Percentiles rank a stretch among this genome's conserved stretches.
These are phyloP conservation scores for Apeltes quadracus DNA, from an alignment of 2,113 vertebrate species.

Conservation along the genomic window DNA sequence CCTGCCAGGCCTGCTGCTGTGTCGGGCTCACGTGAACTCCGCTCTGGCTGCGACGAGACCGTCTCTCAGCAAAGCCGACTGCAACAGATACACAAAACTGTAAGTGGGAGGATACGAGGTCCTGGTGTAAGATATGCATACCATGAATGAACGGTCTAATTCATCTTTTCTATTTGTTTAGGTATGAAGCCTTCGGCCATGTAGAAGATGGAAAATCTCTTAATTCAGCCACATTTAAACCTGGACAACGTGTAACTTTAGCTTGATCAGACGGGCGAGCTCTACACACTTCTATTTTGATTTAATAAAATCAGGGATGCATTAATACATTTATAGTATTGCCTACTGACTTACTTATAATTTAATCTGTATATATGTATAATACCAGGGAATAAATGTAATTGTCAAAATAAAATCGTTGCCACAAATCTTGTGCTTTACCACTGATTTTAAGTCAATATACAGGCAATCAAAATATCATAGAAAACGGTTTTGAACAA, in stretches of 20 bases:
- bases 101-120: slow-evolving; percentile 76
- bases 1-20: slow-evolving; percentile 79
- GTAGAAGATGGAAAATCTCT: slow-evolving; percentile 81
- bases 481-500: not conserved
- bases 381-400: slow-evolving; percentile 17
- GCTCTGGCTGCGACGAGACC: slow-evolving; percentile 85
- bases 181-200: slow-evolving; percentile 88
- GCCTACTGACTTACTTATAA: slow-evolving; percentile 6
- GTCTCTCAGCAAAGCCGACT: slow-evolving; percentile 88
- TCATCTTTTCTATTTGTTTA: slow-evolving; percentile 47
- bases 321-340: slow-evolving; percentile 2
- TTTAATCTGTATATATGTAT: slow-evolving; percentile 56
- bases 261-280: slow-evolving; percentile 76
- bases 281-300: not conserved
- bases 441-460: not conserved
- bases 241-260: slow-evolving; percentile 91
- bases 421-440: not conserved
- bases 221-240: slow-evolving; percentile 75
- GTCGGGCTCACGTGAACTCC: slow-evolving; percentile 82
- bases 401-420: slow-evolving; percentile 23
- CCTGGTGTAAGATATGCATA: not conserved
- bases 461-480: not conserved
- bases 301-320: not conserved
- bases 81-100: slow-evolving; percentile 88
- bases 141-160: not conserved